Conservation (phyloP, 2,888 invertebrate genomes). For the Meloe dianella region DNA sequence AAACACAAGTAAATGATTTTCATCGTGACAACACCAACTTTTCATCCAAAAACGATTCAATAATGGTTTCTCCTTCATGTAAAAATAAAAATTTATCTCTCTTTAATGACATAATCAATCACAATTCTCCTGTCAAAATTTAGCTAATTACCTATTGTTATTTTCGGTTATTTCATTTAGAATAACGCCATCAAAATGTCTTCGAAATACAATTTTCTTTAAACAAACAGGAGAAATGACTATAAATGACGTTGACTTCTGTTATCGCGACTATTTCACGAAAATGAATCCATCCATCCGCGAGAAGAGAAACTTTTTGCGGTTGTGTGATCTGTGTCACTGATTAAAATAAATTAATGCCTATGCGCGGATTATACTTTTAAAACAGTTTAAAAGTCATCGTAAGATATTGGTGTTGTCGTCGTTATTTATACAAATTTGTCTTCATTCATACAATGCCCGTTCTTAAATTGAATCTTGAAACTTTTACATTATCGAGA, state of each 20-base stretch:
- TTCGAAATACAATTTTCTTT: neutral
- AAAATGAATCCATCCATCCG: neutral
- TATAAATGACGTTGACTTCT: neutral
- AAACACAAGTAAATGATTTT: neutral
- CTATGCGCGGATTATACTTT: slow-evolving; percentile 25
- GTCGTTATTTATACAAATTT: slow-evolving; percentile 41
- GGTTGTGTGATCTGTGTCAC: neutral
- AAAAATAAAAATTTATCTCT: neutral
- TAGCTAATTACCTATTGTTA: neutral
- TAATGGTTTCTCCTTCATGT: slow-evolving; percentile 25
- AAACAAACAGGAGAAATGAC: neutral
- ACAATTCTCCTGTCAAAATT: neutral
- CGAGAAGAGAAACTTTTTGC: neutral
- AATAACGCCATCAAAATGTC: neutral
- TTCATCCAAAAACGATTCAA: slow-evolving; percentile 13
- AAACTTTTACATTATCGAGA: slow-evolving; percentile 55
- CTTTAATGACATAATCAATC: neutral
- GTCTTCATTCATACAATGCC: slow-evolving; percentile 48
- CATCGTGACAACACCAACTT: neutral
- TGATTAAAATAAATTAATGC: slow-evolving; percentile 27
- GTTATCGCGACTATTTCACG: slow-evolving; percentile 6
- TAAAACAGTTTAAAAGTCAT: slow-evolving; percentile 20
- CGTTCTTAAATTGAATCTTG: slow-evolving; percentile 51
- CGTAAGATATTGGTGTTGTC: slow-evolving; percentile 25
- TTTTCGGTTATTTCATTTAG: neutral